Conservation (phyloP, 2,888 invertebrate species). For the Choreutis nemorana region DNA sequence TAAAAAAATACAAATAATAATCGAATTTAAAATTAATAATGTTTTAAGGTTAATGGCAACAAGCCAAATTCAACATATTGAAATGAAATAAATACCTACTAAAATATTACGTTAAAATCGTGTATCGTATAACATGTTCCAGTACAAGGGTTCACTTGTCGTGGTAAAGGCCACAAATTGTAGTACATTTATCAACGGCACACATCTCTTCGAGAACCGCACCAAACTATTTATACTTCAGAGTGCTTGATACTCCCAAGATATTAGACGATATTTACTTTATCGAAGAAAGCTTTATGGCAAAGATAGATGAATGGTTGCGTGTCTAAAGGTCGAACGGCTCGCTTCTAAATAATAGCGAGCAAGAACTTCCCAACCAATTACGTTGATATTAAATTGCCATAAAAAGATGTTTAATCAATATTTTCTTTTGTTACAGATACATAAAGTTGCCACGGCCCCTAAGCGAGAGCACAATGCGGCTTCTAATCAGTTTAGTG, state of each 20-base stretch:
- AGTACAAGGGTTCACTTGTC: conserved; percentile 17
- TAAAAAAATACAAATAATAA: conserved; percentile 12
- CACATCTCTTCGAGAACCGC: conserved; percentile 18
- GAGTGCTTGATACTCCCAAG: conserved; percentile 21
- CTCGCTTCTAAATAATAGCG: conserved; percentile 24
- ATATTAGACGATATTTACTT: conserved; percentile 23
- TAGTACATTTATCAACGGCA: conserved; percentile 16
- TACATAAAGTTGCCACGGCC: conserved; percentile 55
- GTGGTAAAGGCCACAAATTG: conserved; percentile 16
- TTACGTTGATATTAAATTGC: conserved; percentile 26
- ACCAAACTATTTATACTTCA: conserved; percentile 9
- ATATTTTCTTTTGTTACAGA: conserved; percentile 53
- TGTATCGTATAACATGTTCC: conserved; percentile 15
- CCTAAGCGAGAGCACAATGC: conserved; percentile 44
- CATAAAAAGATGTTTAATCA: conserved; percentile 16
- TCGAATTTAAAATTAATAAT: too few species aligned
- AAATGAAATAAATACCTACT: conserved; percentile 13
- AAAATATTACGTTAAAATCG: too few species aligned
- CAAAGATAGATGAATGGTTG: conserved; percentile 16
- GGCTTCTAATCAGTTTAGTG: conserved; percentile 51
- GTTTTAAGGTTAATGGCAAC: too few species aligned
- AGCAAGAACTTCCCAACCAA: conserved; percentile 32
- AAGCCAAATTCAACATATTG: conserved; percentile 5
- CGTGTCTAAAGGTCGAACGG: conserved; percentile 26
- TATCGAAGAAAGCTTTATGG: conserved; percentile 17